Evolutionary conservation across 1,140 invertebrate genomes (phyloP).

Genomic region (Oppia nitens): DNA sequence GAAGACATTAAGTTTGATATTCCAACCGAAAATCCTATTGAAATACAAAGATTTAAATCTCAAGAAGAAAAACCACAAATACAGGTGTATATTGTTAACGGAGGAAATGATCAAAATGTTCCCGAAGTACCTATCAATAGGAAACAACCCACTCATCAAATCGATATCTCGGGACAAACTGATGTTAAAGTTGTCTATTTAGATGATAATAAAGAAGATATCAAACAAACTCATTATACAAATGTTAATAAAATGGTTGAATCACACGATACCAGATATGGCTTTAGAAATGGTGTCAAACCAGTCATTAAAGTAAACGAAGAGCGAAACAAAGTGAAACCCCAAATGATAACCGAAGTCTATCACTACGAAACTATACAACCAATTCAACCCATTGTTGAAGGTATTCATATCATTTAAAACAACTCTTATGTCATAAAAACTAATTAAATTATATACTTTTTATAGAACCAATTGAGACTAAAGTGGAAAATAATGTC

Average conservation of each 20-base stretch:
- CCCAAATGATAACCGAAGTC: constrained; percentile 1
- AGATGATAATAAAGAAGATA: neutral
- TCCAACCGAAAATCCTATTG: neutral
- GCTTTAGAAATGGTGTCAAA: too few species aligned
- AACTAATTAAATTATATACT: neutral
- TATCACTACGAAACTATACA: neutral
- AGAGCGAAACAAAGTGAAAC: neutral
- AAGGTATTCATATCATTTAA: neutral
- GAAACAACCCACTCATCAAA: neutral
- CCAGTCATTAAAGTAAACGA: too few species aligned
- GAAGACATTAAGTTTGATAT: neutral
- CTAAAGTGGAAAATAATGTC: neutral
- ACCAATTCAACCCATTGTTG: neutral
- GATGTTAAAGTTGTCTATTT: neutral
- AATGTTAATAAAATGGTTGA: neutral
- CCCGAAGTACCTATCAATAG: neutral
- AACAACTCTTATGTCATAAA: neutral
- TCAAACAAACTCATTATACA: neutral
- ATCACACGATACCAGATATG: too few species aligned
- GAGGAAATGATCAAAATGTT: constrained; percentile 7
- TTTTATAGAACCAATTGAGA: neutral
- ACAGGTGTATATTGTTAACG: constrained; percentile 12
- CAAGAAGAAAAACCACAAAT: constrained; percentile 3
- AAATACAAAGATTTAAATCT: constrained; percentile 5
- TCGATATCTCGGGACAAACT: neutral